Conservation (phyloP, 2,797 vertebrate species). For the Brachyrhaphis roseni region DNA sequence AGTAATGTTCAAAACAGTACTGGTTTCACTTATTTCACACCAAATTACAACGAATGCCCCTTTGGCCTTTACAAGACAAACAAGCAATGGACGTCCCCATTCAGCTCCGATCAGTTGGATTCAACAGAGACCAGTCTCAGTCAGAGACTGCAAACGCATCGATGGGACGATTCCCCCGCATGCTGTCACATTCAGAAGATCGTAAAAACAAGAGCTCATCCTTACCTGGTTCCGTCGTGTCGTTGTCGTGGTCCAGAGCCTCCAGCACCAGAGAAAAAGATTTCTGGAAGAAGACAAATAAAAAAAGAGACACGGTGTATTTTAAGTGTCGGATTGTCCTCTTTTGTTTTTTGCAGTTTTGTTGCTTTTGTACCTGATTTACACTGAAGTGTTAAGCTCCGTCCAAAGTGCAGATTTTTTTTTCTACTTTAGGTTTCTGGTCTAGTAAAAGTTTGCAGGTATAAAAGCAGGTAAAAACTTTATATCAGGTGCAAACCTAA, state of each 20-base stretch:
- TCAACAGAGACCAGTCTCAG: background rate
- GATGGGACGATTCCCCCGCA: background rate
- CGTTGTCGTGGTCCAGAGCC: constrained; percentile 75
- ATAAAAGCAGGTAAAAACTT: too few relatives aligned
- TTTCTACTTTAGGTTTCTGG: background rate
- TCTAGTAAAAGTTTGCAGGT: too few relatives aligned
- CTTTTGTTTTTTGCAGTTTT: constrained; percentile 4
- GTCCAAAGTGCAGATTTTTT: background rate
- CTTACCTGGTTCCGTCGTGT: constrained; percentile 69
- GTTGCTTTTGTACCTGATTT: too few relatives aligned
- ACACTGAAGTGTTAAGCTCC: background rate
- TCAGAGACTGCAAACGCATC: background rate
- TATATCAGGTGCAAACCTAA: too few relatives aligned
- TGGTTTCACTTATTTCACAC: background rate
- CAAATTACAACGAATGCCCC: background rate
- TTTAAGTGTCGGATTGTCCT: background rate
- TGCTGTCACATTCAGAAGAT: background rate
- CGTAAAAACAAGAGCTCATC: constrained; percentile 5
- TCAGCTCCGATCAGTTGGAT: background rate
- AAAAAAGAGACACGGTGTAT: constrained; percentile 13
- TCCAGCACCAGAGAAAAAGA: constrained; percentile 79
- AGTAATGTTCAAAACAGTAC: background rate
- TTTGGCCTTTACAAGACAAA: background rate
- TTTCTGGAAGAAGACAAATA: constrained; percentile 56
- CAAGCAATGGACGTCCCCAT: background rate